These are phyloP conservation scores for Thumatha senex DNA, from an alignment of 2,888 invertebrate genomes.

Conservation along the genomic window DNA sequence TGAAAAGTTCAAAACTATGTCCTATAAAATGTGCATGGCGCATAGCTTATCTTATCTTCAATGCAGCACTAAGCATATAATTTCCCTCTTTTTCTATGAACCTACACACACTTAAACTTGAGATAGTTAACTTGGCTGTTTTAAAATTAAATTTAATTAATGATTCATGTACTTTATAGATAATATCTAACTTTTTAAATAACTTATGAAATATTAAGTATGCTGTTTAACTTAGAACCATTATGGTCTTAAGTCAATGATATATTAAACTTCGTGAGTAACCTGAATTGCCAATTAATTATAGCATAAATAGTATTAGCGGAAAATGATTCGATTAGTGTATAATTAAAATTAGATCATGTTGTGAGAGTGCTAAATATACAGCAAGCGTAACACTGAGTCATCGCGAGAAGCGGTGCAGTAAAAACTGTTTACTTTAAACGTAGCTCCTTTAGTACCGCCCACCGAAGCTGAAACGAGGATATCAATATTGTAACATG, in stretches of 20 bases:
- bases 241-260: slow-evolving; percentile 2
- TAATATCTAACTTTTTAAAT: too few species aligned
- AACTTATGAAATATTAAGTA: too few species aligned
- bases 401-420: slow-evolving; percentile 66
- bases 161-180: too few species aligned
- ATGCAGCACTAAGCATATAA: too few species aligned
- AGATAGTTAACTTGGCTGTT: too few species aligned
- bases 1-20: too few species aligned
- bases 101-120: too few species aligned
- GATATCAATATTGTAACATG: slow-evolving; percentile 34
- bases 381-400: slow-evolving; percentile 70
- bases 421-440: slow-evolving; percentile 78
- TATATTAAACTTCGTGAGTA: slow-evolving; percentile 28
- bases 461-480: slow-evolving; percentile 80
- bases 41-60: too few species aligned
- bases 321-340: slow-evolving; percentile 64
- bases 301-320: slow-evolving; percentile 40
- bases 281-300: slow-evolving; percentile 37
- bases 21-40: too few species aligned
- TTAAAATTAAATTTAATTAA: too few species aligned
- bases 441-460: slow-evolving; percentile 74
- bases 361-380: slow-evolving; percentile 66
- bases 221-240: too few species aligned
- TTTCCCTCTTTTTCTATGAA: too few species aligned
- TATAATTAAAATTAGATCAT: slow-evolving; percentile 61